Evolutionary conservation across 1,140 invertebrate species (phyloP).

Genomic region (Battus philenor): DNA sequence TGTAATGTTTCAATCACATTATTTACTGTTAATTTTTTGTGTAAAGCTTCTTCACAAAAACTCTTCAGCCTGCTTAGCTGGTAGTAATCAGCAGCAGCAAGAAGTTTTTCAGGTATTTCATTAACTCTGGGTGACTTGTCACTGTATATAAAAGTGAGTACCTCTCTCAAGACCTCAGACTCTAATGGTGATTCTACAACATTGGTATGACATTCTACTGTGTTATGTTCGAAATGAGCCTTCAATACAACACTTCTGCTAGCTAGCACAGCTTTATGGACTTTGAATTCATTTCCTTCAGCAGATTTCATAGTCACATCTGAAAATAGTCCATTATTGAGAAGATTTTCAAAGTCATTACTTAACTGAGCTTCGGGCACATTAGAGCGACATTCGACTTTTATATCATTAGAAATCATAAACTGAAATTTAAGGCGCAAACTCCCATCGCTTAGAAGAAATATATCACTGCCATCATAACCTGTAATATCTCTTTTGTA

Average conservation of each 20-base stretch:
- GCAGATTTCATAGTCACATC: conserved; percentile 63
- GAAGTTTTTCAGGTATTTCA: conserved; percentile 58
- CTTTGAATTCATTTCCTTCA: conserved; percentile 55
- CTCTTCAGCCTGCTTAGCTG: conserved; percentile 59
- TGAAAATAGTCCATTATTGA: conserved; percentile 56
- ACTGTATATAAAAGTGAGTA: conserved; percentile 82
- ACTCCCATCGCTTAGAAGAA: conserved; percentile 53
- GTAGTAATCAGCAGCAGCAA: conserved; percentile 70
- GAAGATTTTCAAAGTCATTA: conserved; percentile 58
- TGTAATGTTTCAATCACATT: conserved; percentile 65
- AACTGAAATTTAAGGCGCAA: conserved; percentile 62
- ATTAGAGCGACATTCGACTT: conserved; percentile 43
- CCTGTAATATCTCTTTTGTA: conserved; percentile 53
- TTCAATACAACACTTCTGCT: conserved; percentile 80
- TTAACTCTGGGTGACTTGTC: conserved; percentile 79
- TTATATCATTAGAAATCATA: conserved; percentile 57
- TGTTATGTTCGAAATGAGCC: conserved; percentile 84
- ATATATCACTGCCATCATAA: conserved; percentile 44
- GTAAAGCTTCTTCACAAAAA: conserved; percentile 62
- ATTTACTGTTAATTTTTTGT: conserved; percentile 62
- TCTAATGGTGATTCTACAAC: conserved; percentile 76
- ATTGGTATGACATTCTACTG: conserved; percentile 80
- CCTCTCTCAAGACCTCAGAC: conserved; percentile 79
- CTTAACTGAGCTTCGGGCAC: conserved; percentile 49
- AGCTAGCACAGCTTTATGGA: conserved; percentile 61